Percentiles rank a stretch among this genome's conserved stretches.
phyloP scores from a whole-genome alignment of 1,140 invertebrate genomes.

The Hylyphantes graminicola region DNA sequence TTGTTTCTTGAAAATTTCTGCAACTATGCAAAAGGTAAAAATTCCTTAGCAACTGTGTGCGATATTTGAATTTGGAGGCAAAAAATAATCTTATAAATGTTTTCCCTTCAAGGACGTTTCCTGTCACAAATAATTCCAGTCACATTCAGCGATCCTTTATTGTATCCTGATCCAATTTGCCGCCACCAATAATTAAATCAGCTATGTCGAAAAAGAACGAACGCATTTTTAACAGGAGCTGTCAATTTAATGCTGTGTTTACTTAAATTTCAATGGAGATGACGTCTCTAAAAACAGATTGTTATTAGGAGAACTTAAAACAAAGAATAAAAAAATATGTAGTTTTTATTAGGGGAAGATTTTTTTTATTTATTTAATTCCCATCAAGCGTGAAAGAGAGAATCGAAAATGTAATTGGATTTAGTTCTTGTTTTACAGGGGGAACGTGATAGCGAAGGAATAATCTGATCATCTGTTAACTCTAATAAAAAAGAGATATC shows the following conservation, averaged over 20 bases:
- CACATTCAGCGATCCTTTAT: slow-evolving; percentile 9
- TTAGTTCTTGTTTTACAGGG: neutral
- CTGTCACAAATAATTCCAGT: slow-evolving; percentile 19
- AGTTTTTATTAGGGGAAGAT: slow-evolving; percentile 12
- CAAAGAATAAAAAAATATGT: neutral
- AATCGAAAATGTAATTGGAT: slow-evolving; percentile 32
- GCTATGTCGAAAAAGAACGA: neutral
- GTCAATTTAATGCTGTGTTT: slow-evolving; percentile 20
- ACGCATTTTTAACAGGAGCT: slow-evolving; percentile 19
- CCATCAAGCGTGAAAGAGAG: slow-evolving; percentile 29
- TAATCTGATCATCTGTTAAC: slow-evolving; percentile 34
- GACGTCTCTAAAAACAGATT: slow-evolving; percentile 16
- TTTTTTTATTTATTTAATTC: slow-evolving; percentile 29
- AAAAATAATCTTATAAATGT: no score
- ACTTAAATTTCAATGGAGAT: slow-evolving; percentile 30
- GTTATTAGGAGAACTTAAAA: neutral
- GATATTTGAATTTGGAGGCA: neutral
- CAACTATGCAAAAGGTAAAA: no score
- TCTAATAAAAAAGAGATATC: slow-evolving; percentile 36
- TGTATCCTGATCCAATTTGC: slow-evolving; percentile 14
- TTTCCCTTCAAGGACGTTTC: neutral
- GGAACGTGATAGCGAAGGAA: slow-evolving; percentile 28
- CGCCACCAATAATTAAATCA: slow-evolving; percentile 18
- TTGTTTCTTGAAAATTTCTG: no score
- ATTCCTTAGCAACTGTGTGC: no score